Conservation (phyloP, 1,140 invertebrate species). For the Ostrea edulis region DNA sequence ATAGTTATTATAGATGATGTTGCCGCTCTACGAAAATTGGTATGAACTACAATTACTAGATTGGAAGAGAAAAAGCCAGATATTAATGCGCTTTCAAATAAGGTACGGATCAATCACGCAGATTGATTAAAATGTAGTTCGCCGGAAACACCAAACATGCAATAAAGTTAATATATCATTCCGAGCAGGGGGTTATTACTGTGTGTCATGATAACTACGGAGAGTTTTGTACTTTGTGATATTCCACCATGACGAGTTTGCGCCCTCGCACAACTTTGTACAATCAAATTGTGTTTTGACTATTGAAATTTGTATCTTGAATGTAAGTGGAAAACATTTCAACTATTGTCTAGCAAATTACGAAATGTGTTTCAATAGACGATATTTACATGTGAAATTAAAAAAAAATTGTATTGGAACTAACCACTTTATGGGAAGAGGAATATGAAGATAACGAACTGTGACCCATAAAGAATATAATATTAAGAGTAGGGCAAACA, state of each 20-base stretch:
- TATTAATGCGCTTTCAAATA: conserved; percentile 26
- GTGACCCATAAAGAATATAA: no score
- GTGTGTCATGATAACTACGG: neutral
- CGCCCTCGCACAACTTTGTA: neutral
- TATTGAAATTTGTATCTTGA: no score
- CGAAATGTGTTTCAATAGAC: no score
- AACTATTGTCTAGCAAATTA: no score
- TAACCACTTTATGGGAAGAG: no score
- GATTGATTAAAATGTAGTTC: conserved; percentile 30
- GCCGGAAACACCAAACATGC: conserved; percentile 12
- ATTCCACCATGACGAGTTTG: neutral
- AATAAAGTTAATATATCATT: conserved; percentile 27
- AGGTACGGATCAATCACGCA: conserved; percentile 10
- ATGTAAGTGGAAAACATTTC: no score
- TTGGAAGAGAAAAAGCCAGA: conserved; percentile 18
- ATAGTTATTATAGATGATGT: conserved; percentile 27
- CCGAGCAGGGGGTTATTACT: neutral
- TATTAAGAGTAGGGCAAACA: no score
- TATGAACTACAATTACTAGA: conserved; percentile 19
- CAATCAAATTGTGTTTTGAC: neutral
- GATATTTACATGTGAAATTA: no score
- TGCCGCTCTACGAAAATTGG: conserved; percentile 11
- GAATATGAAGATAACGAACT: no score
- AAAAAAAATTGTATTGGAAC: no score
- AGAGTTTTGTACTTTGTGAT: neutral